These are phyloP conservation scores for Branchellion lobata DNA, from an alignment of 2,888 invertebrate genomes.

Conservation along the genomic window DNA sequence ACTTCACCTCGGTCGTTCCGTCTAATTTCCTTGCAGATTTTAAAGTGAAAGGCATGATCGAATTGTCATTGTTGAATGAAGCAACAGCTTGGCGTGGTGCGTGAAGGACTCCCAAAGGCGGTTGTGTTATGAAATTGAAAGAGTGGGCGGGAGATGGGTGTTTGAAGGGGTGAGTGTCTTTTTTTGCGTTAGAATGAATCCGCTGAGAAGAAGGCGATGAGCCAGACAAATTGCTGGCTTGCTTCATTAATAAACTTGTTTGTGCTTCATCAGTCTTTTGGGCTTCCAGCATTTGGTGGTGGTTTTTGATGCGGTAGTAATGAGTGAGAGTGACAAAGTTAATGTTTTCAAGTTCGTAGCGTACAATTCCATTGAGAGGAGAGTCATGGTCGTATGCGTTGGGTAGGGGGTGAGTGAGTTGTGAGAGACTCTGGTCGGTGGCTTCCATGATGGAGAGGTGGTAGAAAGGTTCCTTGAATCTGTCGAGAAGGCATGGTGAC, in stretches of 20 bases:
- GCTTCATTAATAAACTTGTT: too few relatives aligned
- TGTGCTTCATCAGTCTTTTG: neutral
- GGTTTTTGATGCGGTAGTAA: neutral
- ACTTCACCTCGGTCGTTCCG: slow-evolving; percentile 47
- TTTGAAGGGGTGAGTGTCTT: neutral
- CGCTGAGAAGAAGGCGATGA: too few relatives aligned
- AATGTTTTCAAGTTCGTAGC: slow-evolving; percentile 42
- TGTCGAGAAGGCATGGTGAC: too few relatives aligned
- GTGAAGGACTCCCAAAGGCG: neutral
- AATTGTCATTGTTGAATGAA: neutral
- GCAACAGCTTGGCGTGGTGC: too few relatives aligned
- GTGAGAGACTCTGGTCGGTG: neutral
- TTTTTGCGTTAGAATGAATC: neutral
- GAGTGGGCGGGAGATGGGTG: too few relatives aligned
- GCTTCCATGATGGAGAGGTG: neutral
- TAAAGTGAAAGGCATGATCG: slow-evolving; percentile 28
- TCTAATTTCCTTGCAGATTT: slow-evolving; percentile 34
- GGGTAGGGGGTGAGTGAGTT: slow-evolving; percentile 38
- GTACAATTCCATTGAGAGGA: slow-evolving; percentile 38
- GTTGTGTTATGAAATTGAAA: too few relatives aligned
- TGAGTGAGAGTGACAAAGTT: neutral
- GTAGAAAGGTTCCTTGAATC: neutral
- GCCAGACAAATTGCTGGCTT: too few relatives aligned
- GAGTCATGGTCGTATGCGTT: slow-evolving; percentile 46
- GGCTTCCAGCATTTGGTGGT: neutral